Evolutionary conservation across 2,888 invertebrate species (phyloP).

Genomic region (Adelphocoris suturalis): DNA sequence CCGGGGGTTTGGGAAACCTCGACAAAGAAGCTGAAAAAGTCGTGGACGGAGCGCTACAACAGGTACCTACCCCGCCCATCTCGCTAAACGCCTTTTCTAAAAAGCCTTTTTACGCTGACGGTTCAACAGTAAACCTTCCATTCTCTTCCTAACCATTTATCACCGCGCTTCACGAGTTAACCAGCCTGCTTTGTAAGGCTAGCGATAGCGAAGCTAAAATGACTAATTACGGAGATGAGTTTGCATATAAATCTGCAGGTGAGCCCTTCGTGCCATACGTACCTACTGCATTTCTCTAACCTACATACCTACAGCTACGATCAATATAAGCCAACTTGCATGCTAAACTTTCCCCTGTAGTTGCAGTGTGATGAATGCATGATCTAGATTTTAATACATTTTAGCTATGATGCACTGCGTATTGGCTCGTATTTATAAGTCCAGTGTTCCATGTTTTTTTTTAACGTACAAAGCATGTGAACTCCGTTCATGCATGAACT

Average conservation of each 20-base stretch:
- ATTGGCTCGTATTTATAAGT: too few relatives aligned
- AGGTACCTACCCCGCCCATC: constrained; percentile 78
- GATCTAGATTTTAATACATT: not conserved
- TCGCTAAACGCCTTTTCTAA: not conserved
- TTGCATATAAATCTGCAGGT: not conserved
- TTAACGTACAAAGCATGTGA: too few relatives aligned
- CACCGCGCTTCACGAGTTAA: not conserved
- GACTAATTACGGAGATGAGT: constrained; percentile 3
- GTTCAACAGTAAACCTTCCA: not conserved
- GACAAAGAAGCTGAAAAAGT: constrained; percentile 81
- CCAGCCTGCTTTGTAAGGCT: not conserved
- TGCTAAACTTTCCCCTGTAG: not conserved
- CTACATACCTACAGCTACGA: not conserved
- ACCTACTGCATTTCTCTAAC: not conserved
- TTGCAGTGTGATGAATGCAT: not conserved
- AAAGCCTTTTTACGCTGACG: not conserved
- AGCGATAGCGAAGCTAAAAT: not conserved
- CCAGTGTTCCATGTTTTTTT: too few relatives aligned
- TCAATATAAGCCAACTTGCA: not conserved
- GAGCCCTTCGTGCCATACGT: not conserved
- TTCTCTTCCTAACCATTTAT: constrained; percentile 29
- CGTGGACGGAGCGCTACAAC: constrained; percentile 80
- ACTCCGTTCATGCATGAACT: too few relatives aligned
- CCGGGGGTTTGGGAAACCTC: constrained; percentile 78
- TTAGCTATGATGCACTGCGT: not conserved